Percentiles rank a stretch among this genome's conserved stretches.
Conservation (phyloP, 2,888 invertebrate genomes). For the Poecilus cupreus region DNA sequence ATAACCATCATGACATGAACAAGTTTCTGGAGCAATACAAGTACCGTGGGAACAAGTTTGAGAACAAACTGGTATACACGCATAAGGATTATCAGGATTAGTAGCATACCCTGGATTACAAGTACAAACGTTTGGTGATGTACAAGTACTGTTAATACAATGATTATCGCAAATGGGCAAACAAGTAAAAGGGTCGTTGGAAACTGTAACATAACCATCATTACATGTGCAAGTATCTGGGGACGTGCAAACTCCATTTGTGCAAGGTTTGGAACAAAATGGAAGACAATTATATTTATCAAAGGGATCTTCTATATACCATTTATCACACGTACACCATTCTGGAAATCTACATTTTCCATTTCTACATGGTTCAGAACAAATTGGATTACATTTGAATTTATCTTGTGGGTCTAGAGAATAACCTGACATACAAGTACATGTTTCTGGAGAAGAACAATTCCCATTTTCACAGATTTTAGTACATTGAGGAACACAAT, state of each 20-base stretch:
- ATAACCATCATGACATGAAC: conserved; percentile 74
- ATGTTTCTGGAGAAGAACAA: conserved; percentile 60
- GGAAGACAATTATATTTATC: conserved; percentile 62
- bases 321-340: conserved; percentile 62
- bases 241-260: conserved; percentile 61
- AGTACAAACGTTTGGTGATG: conserved; percentile 65
- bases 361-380: conserved; percentile 68
- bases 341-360: conserved; percentile 67
- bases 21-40: conserved; percentile 75
- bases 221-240: conserved; percentile 67
- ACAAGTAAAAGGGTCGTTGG: conserved; percentile 52
- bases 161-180: conserved; percentile 61
- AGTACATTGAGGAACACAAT: conserved; percentile 26
- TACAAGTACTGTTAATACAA: conserved; percentile 62
- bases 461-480: background rate
- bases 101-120: conserved; percentile 63
- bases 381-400: conserved; percentile 39
- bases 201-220: conserved; percentile 58
- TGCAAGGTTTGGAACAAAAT: conserved; percentile 61
- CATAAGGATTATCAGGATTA: background rate
- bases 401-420: conserved; percentile 1
- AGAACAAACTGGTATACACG: conserved; percentile 57
- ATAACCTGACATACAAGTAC: conserved; percentile 62
- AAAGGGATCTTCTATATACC: conserved; percentile 52
- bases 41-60: conserved; percentile 73